Evolutionary conservation across 2,888 invertebrate genomes (phyloP).

Genomic region (Nasonia oneida): DNA sequence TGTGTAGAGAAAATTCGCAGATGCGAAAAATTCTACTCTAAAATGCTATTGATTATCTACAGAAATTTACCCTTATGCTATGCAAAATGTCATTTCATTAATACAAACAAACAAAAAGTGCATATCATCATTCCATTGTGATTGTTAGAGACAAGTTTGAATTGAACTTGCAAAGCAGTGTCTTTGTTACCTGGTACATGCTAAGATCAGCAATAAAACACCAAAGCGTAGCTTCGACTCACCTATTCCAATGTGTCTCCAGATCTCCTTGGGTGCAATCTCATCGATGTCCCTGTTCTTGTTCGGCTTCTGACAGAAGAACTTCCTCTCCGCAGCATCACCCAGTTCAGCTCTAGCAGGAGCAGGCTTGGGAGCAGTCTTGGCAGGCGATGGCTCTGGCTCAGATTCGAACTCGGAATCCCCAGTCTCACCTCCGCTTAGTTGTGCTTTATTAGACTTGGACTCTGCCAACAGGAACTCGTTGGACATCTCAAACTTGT

Average conservation of each 20-base stretch:
- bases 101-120: neutral
- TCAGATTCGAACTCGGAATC: slow-evolving; percentile 78
- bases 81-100: neutral
- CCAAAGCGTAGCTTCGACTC: slow-evolving; percentile 75
- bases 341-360: slow-evolving; percentile 51
- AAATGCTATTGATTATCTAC: no score
- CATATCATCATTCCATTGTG: neutral
- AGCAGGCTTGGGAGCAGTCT: slow-evolving; percentile 9
- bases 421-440: slow-evolving; percentile 65
- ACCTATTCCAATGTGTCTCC: slow-evolving; percentile 88
- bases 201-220: neutral
- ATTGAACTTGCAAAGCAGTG: neutral
- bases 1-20: neutral
- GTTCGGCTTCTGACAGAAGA: slow-evolving; percentile 54
- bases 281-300: slow-evolving; percentile 70
- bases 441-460: slow-evolving; percentile 53
- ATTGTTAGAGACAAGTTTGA: neutral
- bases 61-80: no score
- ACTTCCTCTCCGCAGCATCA: slow-evolving; percentile 62
- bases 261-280: slow-evolving; percentile 83
- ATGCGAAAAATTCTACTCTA: no score
- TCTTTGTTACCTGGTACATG: neutral
- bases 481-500: slow-evolving; percentile 66
- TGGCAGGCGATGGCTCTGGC: slow-evolving; percentile 72
- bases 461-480: slow-evolving; percentile 66